Conservation (phyloP, 2,888 invertebrate genomes). For the Tipula vernalis region DNA sequence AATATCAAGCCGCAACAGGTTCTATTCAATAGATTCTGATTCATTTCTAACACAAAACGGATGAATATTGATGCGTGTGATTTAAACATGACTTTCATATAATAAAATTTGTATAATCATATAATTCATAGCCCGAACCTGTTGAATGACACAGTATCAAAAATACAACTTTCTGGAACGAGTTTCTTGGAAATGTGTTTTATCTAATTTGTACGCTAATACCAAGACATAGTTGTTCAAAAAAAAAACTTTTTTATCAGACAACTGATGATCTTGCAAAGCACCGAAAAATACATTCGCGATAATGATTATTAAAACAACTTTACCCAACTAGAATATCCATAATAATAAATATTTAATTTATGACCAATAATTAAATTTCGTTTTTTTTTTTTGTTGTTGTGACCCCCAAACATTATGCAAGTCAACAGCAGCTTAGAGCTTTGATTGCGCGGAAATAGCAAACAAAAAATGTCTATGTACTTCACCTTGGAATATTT, state of each 20-base stretch:
- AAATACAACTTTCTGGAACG: not conserved
- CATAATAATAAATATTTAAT: not conserved
- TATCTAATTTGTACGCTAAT: not conserved
- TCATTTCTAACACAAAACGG: not conserved
- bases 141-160: not conserved
- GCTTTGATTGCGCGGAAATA: not conserved
- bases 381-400: not conserved
- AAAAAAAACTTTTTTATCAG: not conserved
- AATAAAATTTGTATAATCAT: not conserved
- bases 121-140: not conserved
- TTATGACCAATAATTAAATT: not conserved
- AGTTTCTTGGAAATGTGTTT: not conserved
- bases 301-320: too few relatives aligned
- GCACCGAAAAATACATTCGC: not conserved
- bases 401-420: not conserved
- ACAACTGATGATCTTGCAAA: not conserved
- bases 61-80: not conserved
- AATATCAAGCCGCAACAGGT: too few relatives aligned
- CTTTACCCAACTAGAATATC: not conserved
- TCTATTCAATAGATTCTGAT: not conserved
- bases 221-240: not conserved
- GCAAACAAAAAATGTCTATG: not conserved
- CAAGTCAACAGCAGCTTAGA: not conserved
- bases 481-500: not conserved
- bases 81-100: not conserved